A percentile compares a stretch with the other conserved stretches of the same genome.
Evolutionary conservation across 2,888 invertebrate species (phyloP).

Genomic region (Drosophila algonquin): DNA sequence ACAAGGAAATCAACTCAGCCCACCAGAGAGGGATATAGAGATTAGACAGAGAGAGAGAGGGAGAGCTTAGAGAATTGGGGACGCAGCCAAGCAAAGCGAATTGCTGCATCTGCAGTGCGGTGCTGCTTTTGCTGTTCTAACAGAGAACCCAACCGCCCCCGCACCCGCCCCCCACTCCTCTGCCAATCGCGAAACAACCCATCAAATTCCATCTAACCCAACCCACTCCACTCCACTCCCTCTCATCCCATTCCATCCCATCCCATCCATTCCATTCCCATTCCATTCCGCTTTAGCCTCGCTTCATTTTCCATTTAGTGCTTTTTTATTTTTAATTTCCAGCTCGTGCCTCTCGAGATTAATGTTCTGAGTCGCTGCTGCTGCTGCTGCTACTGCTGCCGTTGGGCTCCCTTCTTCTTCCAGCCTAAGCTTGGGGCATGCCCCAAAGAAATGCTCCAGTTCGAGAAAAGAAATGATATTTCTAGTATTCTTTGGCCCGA

Average conservation of each 20-base stretch:
- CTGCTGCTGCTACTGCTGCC: slow-evolving; percentile 33
- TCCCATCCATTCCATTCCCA: not conserved
- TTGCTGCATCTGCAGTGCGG: slow-evolving; percentile 67
- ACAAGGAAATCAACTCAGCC: slow-evolving; percentile 44
- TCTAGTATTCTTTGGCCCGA: not conserved
- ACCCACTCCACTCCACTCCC: slow-evolving; percentile 18
- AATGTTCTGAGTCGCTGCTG: slow-evolving; percentile 71
- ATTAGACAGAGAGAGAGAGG: too few relatives aligned
- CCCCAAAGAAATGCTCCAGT: slow-evolving; percentile 27
- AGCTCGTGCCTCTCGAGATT: slow-evolving; percentile 63
- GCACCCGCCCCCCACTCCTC: not conserved
- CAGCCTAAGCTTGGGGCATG: slow-evolving; percentile 1
- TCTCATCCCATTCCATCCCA: slow-evolving; percentile 11
- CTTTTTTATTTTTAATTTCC: slow-evolving; percentile 75
- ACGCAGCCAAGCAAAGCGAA: slow-evolving; percentile 71
- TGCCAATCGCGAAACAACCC: slow-evolving; percentile 2
- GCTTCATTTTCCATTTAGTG: slow-evolving; percentile 76
- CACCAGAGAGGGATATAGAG: slow-evolving; percentile 18
- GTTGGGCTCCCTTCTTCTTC: slow-evolving; percentile 23
- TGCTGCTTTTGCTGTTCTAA: slow-evolving; percentile 59
- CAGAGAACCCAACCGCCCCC: slow-evolving; percentile 30
- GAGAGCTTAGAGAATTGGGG: slow-evolving; percentile 16
- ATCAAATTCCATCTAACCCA: not conserved
- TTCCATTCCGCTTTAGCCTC: slow-evolving; percentile 10
- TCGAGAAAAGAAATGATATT: slow-evolving; percentile 7